Conservation (phyloP, 1,140 invertebrate genomes). For the Contarinia nasturtii region DNA sequence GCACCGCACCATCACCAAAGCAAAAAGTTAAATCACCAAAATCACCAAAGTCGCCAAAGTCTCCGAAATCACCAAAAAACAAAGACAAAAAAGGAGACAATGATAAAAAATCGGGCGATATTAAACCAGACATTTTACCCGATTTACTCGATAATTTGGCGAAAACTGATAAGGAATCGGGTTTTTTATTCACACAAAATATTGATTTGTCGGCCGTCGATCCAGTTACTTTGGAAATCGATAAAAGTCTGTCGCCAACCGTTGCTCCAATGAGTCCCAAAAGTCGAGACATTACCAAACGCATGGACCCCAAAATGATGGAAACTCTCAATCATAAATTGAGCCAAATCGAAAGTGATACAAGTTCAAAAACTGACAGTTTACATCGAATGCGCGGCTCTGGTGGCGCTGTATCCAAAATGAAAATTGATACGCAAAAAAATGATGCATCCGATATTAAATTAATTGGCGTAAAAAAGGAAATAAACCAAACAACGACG, state of each 20-base stretch:
- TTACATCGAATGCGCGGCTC: slow-evolving; percentile 28
- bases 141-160: slow-evolving; percentile 20
- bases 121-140: slow-evolving; percentile 11
- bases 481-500: not conserved
- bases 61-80: slow-evolving; percentile 31
- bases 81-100: slow-evolving; percentile 7
- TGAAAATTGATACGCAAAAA: slow-evolving; percentile 26
- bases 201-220: slow-evolving; percentile 48
- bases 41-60: slow-evolving; percentile 34
- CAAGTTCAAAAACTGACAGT: slow-evolving; percentile 44
- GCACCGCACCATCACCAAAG: slow-evolving; percentile 40
- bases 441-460: too few species aligned
- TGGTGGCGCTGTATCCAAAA: slow-evolving; percentile 13
- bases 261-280: slow-evolving; percentile 43
- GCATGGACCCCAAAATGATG: slow-evolving; percentile 38
- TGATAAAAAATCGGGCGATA: slow-evolving; percentile 4
- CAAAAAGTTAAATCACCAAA: slow-evolving; percentile 30
- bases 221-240: slow-evolving; percentile 42
- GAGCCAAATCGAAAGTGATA: slow-evolving; percentile 49
- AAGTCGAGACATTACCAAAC: slow-evolving; percentile 36
- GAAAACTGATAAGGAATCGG: slow-evolving; percentile 22
- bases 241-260: slow-evolving; percentile 30
- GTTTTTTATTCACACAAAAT: slow-evolving; percentile 48
- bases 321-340: slow-evolving; percentile 49
- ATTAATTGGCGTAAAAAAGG: not conserved